A percentile compares a stretch with the other conserved stretches of the same genome.
Conservation (phyloP, 1,140 invertebrate genomes). For the Dreissena polymorpha region DNA sequence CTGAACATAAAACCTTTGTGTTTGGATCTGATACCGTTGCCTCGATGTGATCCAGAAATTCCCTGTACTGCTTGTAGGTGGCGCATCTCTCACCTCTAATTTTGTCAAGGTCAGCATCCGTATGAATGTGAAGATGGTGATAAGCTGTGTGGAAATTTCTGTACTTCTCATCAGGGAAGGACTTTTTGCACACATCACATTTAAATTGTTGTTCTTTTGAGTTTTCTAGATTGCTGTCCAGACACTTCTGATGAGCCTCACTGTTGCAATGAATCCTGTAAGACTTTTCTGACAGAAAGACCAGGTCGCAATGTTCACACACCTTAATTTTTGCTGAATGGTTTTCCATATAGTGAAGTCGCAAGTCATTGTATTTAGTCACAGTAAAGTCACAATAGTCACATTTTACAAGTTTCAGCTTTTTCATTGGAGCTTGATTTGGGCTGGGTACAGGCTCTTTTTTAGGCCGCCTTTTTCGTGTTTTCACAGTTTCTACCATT, state of each 20-base stretch:
- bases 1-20: conserved; percentile 68
- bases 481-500: background rate
- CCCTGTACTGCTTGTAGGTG: conserved; percentile 65
- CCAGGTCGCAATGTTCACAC: conserved; percentile 71
- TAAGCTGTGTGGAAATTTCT: conserved; percentile 72
- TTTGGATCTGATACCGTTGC: conserved; percentile 44
- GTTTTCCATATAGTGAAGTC: conserved; percentile 71
- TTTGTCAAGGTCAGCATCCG: conserved; percentile 63
- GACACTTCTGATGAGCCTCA: conserved; percentile 64
- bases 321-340: conserved; percentile 69
- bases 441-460: background rate
- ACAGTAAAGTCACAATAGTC: conserved; percentile 72
- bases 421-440: background rate
- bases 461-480: background rate
- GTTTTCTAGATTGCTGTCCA: conserved; percentile 55
- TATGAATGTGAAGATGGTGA: conserved; percentile 69
- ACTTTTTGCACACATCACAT: conserved; percentile 71
- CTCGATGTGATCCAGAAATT: conserved; percentile 65
- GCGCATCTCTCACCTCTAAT: conserved; percentile 63
- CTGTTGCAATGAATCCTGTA: conserved; percentile 69
- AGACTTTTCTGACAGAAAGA: conserved; percentile 71
- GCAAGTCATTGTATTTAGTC: conserved; percentile 63
- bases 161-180: conserved; percentile 69
- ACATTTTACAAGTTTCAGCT: conserved; percentile 66
- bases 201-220: conserved; percentile 54